Conservation (phyloP, 2,888 invertebrate species). For the Trichopria drosophilae region DNA sequence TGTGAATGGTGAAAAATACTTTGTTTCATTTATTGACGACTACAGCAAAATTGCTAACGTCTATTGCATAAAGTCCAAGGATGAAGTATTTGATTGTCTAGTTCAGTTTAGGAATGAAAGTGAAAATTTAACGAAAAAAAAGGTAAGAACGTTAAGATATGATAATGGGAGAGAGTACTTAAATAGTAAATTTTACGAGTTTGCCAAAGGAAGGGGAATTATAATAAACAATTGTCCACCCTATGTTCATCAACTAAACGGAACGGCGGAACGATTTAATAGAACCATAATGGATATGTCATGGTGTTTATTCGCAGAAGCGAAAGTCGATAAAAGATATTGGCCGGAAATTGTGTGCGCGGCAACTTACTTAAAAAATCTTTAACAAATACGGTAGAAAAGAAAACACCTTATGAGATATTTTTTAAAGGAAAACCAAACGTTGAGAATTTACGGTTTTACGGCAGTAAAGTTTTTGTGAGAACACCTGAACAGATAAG, state of each 20-base stretch:
- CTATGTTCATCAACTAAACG: neutral
- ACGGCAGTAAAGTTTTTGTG: too few relatives aligned
- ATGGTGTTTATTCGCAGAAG: neutral
- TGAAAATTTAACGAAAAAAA: conserved; percentile 27
- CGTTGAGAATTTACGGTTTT: neutral
- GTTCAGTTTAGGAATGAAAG: conserved; percentile 28
- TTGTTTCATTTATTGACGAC: conserved; percentile 38
- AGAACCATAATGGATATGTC: too few relatives aligned
- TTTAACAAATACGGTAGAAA: too few relatives aligned
- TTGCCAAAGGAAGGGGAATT: conserved; percentile 25
- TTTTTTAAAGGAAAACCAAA: neutral
- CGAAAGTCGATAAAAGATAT: neutral
- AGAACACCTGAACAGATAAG: neutral
- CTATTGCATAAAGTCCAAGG: conserved; percentile 35
- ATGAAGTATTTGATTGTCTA: too few relatives aligned
- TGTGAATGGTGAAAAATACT: conserved; percentile 34
- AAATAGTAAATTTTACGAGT: conserved; percentile 26
- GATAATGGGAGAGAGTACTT: conserved; percentile 35
- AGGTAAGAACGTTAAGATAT: conserved; percentile 34
- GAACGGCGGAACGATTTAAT: conserved; percentile 2
- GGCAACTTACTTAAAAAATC: too few relatives aligned
- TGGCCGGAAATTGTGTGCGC: too few relatives aligned
- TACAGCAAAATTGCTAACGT: conserved; percentile 34
- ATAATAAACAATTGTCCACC: conserved; percentile 1
- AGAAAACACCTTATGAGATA: too few relatives aligned